phyloP scores from a whole-genome alignment of 2,113 vertebrate genomes.

The Phaethornis superciliosus region DNA sequence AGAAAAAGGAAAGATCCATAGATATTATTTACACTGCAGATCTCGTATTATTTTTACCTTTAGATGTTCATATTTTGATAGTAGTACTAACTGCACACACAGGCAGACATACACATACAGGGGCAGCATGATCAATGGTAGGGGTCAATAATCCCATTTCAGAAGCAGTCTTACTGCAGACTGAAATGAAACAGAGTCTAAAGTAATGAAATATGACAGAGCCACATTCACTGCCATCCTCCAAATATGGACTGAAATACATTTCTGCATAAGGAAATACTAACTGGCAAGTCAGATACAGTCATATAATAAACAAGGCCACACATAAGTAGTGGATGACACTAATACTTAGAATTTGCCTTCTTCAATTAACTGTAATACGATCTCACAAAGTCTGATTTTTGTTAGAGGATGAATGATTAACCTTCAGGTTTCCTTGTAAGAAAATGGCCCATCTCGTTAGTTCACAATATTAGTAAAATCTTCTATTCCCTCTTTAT shows the following conservation, averaged over 20 bases:
- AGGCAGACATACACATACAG: rapidly evolving
- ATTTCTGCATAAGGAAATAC: conserved; percentile 25
- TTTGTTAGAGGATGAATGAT: conserved; percentile 61
- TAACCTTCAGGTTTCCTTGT: conserved; percentile 73
- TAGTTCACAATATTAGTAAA: conserved; percentile 67
- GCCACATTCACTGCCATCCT: conserved; percentile 16
- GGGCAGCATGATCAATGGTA: conserved; percentile 58
- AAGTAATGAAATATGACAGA: conserved; percentile 68
- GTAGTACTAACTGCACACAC: conserved; percentile 10
- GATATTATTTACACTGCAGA: conserved; percentile 65
- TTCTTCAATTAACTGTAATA: conserved; percentile 73
- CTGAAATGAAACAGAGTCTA: conserved; percentile 47
- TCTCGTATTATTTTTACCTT: conserved; percentile 66
- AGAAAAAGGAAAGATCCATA: conserved; percentile 14
- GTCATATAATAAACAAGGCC: conserved; percentile 34
- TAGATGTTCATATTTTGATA: conserved; percentile 61
- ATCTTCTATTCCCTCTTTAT: conserved; percentile 69
- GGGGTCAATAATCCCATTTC: conserved; percentile 69
- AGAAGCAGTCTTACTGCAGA: conserved; percentile 54
- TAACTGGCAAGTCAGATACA: conserved; percentile 36
- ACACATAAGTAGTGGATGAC: conserved; percentile 60
- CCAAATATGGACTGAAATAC: conserved; percentile 31
- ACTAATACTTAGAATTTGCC: conserved; percentile 53
- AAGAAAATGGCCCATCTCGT: conserved; percentile 66
- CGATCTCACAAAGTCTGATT: conserved; percentile 56